Evolutionary conservation across 2,888 invertebrate species (phyloP).

Genomic region (Dryobotodes eremita): DNA sequence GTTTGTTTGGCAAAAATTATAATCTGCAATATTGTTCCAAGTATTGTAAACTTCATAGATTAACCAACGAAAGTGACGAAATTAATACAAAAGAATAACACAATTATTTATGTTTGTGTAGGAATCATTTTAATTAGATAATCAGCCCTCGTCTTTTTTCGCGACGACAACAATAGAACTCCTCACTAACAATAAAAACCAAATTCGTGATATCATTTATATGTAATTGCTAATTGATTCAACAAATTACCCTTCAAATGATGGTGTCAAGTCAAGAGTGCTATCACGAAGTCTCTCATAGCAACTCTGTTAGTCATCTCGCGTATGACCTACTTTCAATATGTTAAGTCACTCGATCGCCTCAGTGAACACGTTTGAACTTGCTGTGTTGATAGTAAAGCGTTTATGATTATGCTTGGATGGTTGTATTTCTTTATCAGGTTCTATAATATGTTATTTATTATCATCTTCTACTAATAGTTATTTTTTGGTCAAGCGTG

Average conservation of each 20-base stretch:
- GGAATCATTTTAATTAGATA: background rate
- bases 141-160: background rate
- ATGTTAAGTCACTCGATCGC: conserved; percentile 62
- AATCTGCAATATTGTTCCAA: background rate
- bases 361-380: conserved; percentile 72
- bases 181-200: background rate
- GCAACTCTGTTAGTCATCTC: conserved; percentile 73
- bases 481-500: background rate
- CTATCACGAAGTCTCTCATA: conserved; percentile 54
- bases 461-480: background rate
- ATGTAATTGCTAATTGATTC: conserved; percentile 33
- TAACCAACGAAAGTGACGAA: too few species aligned
- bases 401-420: conserved; percentile 42
- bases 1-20: background rate
- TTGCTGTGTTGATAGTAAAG: conserved; percentile 59
- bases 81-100: background rate
- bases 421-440: conserved; percentile 30
- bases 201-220: background rate
- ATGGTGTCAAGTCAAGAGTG: conserved; percentile 11
- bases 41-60: background rate
- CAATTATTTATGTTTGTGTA: background rate
- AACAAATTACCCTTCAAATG: conserved; percentile 48
- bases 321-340: conserved; percentile 75
- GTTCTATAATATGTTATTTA: background rate
- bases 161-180: background rate